Percentiles rank a stretch among this genome's conserved stretches.
Evolutionary conservation across 2,888 invertebrate species (phyloP).

Genomic region (Gnatocerus cornutus): DNA sequence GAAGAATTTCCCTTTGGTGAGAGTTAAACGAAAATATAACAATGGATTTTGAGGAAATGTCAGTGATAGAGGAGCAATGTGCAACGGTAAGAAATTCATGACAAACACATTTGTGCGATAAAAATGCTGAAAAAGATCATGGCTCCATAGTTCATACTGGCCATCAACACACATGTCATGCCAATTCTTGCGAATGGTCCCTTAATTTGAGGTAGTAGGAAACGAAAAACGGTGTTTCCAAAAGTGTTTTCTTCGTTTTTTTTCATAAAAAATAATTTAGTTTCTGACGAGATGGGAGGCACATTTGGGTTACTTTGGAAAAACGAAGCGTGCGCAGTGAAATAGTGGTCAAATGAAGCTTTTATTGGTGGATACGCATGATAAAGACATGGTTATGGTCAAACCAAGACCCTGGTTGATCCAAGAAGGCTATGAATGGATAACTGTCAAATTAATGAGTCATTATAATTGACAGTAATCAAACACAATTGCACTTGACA

Average conservation of each 20-base stretch:
- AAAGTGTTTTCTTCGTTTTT: neutral
- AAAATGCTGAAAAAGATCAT: constrained; percentile 5
- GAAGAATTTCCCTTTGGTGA: constrained; percentile 49
- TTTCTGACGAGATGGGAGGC: constrained; percentile 53
- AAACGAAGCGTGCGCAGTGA: neutral
- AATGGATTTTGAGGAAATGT: constrained; percentile 78
- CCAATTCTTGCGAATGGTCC: neutral
- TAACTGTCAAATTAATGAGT: too few species aligned
- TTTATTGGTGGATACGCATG: neutral
- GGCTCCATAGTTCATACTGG: neutral
- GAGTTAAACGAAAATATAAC: constrained; percentile 64
- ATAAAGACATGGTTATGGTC: too few species aligned
- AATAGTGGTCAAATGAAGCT: neutral
- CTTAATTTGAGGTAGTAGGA: neutral
- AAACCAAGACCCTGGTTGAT: too few species aligned
- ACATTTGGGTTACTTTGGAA: constrained; percentile 59
- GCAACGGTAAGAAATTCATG: constrained; percentile 73
- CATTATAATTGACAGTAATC: too few species aligned
- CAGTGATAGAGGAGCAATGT: constrained; percentile 77
- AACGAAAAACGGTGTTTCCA: neutral
- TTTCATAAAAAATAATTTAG: neutral
- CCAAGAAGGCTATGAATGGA: too few species aligned
- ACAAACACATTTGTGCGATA: constrained; percentile 49
- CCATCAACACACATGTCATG: neutral
- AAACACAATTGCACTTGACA: too few species aligned